Conservation (phyloP, 2,888 invertebrate species). For the Diadegma fenestrale region DNA sequence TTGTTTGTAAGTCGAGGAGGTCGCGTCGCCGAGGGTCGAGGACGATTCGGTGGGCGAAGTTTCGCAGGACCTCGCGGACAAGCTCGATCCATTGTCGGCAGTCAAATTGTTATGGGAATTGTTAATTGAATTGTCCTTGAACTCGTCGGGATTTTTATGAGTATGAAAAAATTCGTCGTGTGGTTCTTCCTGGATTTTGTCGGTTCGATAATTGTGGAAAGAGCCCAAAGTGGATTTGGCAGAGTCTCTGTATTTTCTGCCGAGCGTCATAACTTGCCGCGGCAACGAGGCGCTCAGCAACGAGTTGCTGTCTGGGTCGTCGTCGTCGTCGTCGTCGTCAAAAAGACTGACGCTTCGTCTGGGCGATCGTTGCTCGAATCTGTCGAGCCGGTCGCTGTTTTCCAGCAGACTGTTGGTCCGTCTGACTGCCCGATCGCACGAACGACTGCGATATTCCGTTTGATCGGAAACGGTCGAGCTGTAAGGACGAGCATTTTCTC, state of each 20-base stretch:
- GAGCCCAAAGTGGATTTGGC: slow-evolving; percentile 68
- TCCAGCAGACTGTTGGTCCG: slow-evolving; percentile 80
- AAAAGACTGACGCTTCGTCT: slow-evolving; percentile 80
- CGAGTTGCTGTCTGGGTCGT: slow-evolving; percentile 3
- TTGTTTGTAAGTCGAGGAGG: slow-evolving; percentile 67
- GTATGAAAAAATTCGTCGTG: slow-evolving; percentile 73
- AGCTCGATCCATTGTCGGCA: slow-evolving; percentile 72
- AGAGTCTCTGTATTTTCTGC: slow-evolving; percentile 77
- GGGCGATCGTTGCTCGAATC: slow-evolving; percentile 72
- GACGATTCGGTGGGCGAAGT: slow-evolving; percentile 79
- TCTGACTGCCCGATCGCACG: slow-evolving; percentile 79
- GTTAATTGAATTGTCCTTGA: slow-evolving; percentile 62
- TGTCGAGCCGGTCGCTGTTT: slow-evolving; percentile 67
- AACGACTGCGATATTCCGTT: slow-evolving; percentile 76
- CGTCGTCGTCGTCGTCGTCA: slow-evolving; percentile 76
- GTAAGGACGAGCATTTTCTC: slow-evolving; percentile 56
- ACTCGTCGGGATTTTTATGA: slow-evolving; percentile 30
- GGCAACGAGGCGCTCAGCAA: slow-evolving; percentile 50
- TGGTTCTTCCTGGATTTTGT: slow-evolving; percentile 82
- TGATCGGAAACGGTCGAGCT: slow-evolving; percentile 73
- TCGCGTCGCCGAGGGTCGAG: slow-evolving; percentile 76
- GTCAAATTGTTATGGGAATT: slow-evolving; percentile 72
- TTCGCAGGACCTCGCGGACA: slow-evolving; percentile 77
- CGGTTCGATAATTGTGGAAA: slow-evolving; percentile 75
- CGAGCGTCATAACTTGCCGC: slow-evolving; percentile 75